phyloP scores from a whole-genome alignment of 1,140 invertebrate genomes.

The Radopholus similis region DNA sequence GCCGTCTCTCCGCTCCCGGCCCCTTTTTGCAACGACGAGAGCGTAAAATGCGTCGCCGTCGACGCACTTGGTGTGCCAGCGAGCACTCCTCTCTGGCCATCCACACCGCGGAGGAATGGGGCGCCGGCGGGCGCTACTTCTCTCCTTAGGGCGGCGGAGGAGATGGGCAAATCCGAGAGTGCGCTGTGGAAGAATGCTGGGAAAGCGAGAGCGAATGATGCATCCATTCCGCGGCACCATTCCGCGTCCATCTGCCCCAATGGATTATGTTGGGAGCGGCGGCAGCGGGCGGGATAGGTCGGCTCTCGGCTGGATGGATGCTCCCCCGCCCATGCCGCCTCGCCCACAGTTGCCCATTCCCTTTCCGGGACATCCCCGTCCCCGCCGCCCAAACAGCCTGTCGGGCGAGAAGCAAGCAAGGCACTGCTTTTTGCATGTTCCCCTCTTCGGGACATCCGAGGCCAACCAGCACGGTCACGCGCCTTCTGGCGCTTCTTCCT shows the following conservation, averaged over 20 bases:
- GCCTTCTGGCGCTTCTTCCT: not conserved
- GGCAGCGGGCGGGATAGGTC: no score
- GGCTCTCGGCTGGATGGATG: no score
- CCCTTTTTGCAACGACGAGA: not conserved
- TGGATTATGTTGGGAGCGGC: no score
- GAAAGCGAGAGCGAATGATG: not conserved
- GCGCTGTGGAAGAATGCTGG: not conserved
- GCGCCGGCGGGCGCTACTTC: not conserved
- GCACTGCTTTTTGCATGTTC: no score
- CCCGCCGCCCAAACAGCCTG: no score
- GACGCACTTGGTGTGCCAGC: no score
- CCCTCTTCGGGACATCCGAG: no score
- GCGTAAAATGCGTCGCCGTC: conserved; percentile 6
- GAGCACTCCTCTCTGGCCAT: not conserved
- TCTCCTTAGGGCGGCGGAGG: not conserved
- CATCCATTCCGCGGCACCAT: conserved; percentile 1
- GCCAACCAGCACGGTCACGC: no score
- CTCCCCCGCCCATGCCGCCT: no score
- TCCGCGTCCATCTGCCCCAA: not conserved
- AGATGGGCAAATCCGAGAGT: conserved; percentile 1
- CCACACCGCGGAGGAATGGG: not conserved
- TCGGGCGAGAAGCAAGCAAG: no score
- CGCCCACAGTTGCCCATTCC: no score
- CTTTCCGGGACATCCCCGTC: no score
- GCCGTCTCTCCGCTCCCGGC: not conserved